Conservation (phyloP, 2,113 vertebrate genomes). For the Protobothrops mucrosquamatus region DNA sequence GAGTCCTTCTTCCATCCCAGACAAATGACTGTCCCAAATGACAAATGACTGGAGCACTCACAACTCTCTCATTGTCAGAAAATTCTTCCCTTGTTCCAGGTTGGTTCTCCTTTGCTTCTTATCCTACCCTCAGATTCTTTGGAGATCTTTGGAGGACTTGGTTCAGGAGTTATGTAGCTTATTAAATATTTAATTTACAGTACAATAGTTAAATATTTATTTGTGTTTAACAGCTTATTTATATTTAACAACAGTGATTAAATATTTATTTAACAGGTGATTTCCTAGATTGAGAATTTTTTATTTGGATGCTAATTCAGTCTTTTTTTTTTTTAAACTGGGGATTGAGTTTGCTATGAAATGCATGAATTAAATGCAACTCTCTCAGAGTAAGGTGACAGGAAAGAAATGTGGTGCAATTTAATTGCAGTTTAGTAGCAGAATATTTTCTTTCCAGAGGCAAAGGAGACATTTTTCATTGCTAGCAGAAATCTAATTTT, state of each 20-base stretch:
- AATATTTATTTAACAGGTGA: background rate
- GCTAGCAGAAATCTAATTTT: background rate
- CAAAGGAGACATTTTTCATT: background rate
- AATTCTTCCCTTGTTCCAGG: background rate
- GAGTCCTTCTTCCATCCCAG: background rate
- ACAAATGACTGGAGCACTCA: background rate
- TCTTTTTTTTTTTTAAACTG: background rate
- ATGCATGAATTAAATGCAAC: background rate
- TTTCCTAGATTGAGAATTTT: background rate
- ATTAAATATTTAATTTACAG: background rate
- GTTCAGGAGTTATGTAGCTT: background rate
- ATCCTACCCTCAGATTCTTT: background rate
- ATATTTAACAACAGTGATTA: background rate
- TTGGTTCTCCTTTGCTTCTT: background rate
- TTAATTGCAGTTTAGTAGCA: background rate
- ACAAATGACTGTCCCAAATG: background rate
- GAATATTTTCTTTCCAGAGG: background rate
- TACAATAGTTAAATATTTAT: background rate
- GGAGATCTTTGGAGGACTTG: background rate
- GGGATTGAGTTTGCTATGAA: slow-evolving; percentile 12
- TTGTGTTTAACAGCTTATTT: background rate
- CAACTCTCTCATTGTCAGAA: background rate
- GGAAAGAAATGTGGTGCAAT: slow-evolving; percentile 2
- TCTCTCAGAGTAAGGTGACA: slow-evolving; percentile 13
- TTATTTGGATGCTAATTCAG: background rate